These are phyloP conservation scores for cat (Felis catus) DNA, from an alignment of 2,113 vertebrate species.

Conservation along the genomic window F.catus_Fca126_mat1.0 CM031419.1:118263001-118263500, in stretches of 20 bases:
- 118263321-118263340: slow-evolving; percentile 77
- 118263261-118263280: slow-evolving; percentile 80
- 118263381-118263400: slow-evolving; percentile 98
- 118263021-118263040: slow-evolving; percentile 84
- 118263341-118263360: slow-evolving; percentile 89
- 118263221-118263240: slow-evolving; percentile 88
- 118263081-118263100: slow-evolving; percentile 82
- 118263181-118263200: slow-evolving; percentile 90
- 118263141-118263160: slow-evolving; percentile 84
- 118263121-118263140: slow-evolving; percentile 86
- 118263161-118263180: slow-evolving; percentile 84
- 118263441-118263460: slow-evolving; percentile 52
- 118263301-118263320: slow-evolving; percentile 77
- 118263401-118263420: slow-evolving; percentile 99
- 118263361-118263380: slow-evolving; percentile 92
- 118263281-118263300: slow-evolving; percentile 78
- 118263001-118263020: slow-evolving; percentile 80
- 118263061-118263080: slow-evolving; percentile 84
- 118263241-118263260: slow-evolving; percentile 80
- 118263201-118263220: slow-evolving; percentile 99
- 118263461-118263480: not conserved
- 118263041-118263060: slow-evolving; percentile 85
- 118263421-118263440: slow-evolving; percentile 94
- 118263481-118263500: not conserved
- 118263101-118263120: slow-evolving; percentile 84